Evolutionary conservation across 2,888 invertebrate species (phyloP), one percentile per base, ranked within the genome.

Genomic region (Drosophila neotestacea): DNA sequence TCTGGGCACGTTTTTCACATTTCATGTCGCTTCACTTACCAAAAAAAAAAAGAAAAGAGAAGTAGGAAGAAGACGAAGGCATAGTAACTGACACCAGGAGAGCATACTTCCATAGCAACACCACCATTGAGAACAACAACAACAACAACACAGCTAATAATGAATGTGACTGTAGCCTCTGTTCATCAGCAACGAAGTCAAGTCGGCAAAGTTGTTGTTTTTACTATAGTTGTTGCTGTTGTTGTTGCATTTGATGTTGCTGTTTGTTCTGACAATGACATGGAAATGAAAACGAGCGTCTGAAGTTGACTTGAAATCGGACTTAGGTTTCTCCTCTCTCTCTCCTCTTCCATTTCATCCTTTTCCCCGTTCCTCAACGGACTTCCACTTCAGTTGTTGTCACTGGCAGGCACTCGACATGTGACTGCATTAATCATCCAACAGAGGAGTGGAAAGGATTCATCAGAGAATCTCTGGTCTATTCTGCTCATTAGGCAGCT

Each of bases 381-480:
- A 54, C 66, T 77, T 61, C 71, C 66, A 71, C 72, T 62, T 74
- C 56, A 67, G 71, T 70, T 44, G 60, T 27, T 71, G 65, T 54
- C 74, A 44, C 52, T 32, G 6, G 32, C 32, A 32, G 32, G 32
- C 32, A 9, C 32, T 59, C 52, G 56, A 66, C 77, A 83, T 83
- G 85, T 61, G 70, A 77, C 74, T 79, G 86, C 88, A 85, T 88
- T 85, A 84, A 88, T 84, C 86, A 88, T 68, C 66, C 64, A 64
- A 41, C 69, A 36, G 36, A 34, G 22, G 3, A 11, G 5, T 11
- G 9, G 6, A 32, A 16, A 42, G 28, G 41, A 47, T 41, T 27
- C 39, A 38, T 55, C 34, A 28, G 16, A 10, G 16, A 36, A 28
- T 28, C 13, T 10, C 11, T 42, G 44, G 50, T 61, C 42, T 42